Evolutionary conservation across 2,113 vertebrate genomes (phyloP), one percentile per base, ranked within the genome.

Genomic region (Eptesicus fuscus): DNA sequence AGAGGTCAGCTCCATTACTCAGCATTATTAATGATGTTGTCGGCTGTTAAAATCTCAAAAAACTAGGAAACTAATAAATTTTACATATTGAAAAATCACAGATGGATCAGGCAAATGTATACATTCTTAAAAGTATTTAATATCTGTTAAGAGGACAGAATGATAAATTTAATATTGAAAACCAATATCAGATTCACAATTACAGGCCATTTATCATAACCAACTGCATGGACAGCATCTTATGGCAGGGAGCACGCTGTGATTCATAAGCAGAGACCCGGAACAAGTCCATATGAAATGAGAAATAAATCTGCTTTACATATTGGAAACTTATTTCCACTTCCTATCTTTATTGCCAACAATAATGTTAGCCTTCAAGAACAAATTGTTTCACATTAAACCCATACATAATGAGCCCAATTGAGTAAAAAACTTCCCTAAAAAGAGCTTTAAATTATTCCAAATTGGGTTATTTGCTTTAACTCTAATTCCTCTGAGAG

Each of bases 81-180:
- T 98, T 98, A 98, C 98, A 98, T 98, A 98, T 97, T 98, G 97
- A 70, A 98, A 98, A 98, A 98, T 98, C 98, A 95, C 93, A 97
- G 97, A 97, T 98, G 98, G 97, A 98, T 98, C 98, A 97, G 97
- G 98, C 98, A 98, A 98, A 98, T 98, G 98, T 97, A 98, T 98
- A 98, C 98, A 98, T 98, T 98, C 98, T 98, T 98, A 98, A 97
- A 98, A 98, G 98, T 98, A 98, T 98, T 98, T 98, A 98, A 99
- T 99, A 99, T 98, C 97, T 98, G 98, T 98, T 98, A 99, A 98
- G 97, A 98, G 98, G 98, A 99, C 98, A 98, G 98, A 97, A 98
- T 98, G 98, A 99, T 98, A 98, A 98, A 99, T 98, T 98, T 97
- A 98, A 95, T 98, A 98, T 99, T 98, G 98, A 98, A 99, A 98